phyloP scores from a whole-genome alignment of 2,888 invertebrate genomes.

The Lapara coniferarum region DNA sequence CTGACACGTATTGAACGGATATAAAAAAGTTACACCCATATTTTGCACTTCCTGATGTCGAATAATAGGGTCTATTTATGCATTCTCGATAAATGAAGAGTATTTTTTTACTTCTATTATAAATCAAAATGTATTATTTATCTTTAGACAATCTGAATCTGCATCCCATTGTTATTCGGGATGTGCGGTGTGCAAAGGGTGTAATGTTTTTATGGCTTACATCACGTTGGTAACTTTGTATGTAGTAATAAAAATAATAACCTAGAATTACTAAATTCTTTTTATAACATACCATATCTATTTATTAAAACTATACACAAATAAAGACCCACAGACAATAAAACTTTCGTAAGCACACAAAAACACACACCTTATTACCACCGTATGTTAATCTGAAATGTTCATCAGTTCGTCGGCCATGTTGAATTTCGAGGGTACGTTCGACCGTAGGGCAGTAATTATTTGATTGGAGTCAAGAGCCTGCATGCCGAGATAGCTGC shows the following conservation, averaged over 20 bases:
- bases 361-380: neutral
- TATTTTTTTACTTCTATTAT: conserved; percentile 81
- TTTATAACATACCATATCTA: neutral
- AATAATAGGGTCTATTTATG: conserved; percentile 84
- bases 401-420: conserved; percentile 62
- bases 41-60: conserved; percentile 81
- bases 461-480: conserved; percentile 83
- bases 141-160: conserved; percentile 82
- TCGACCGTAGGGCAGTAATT: conserved; percentile 82
- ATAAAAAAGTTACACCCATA: conserved; percentile 83
- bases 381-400: neutral
- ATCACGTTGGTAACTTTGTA: conserved; percentile 50
- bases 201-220: conserved; percentile 75
- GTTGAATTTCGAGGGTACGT: conserved; percentile 78
- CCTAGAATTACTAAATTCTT: neutral
- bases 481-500: conserved; percentile 75
- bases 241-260: conserved; percentile 54
- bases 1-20: conserved; percentile 77
- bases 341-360: neutral
- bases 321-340: neutral
- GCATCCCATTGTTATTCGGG: conserved; percentile 82
- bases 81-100: conserved; percentile 83
- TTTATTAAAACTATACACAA: neutral
- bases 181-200: conserved; percentile 83
- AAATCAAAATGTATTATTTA: conserved; percentile 84